Percentiles rank a stretch among this genome's conserved stretches.
Conservation (phyloP, 1,140 invertebrate genomes). For the Saxidomus purpurata region DNA sequence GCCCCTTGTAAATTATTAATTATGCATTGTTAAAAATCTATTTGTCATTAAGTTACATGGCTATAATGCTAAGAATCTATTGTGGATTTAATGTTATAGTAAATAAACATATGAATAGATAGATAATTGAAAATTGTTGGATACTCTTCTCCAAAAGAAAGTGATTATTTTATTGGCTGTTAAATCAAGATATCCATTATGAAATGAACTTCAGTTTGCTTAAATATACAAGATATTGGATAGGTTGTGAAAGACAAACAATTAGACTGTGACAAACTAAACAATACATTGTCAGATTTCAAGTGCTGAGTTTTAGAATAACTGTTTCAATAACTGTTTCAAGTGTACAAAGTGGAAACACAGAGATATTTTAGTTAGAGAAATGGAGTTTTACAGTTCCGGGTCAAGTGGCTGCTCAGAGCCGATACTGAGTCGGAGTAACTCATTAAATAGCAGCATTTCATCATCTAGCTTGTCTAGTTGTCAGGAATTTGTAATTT, state of each 20-base stretch:
- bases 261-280: constrained; percentile 8
- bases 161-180: no score
- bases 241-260: constrained; percentile 11
- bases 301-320: neutral
- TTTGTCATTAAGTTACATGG: neutral
- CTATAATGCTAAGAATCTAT: neutral
- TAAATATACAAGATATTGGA: neutral
- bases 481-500: constrained; percentile 42
- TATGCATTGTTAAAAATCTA: neutral
- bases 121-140: no score
- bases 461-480: constrained; percentile 11
- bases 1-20: constrained; percentile 17
- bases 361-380: neutral
- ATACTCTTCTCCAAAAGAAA: no score
- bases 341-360: neutral
- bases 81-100: neutral
- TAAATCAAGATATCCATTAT: no score
- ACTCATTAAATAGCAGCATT: constrained; percentile 30
- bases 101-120: no score
- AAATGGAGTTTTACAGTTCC: constrained; percentile 26
- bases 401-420: neutral
- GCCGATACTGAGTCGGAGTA: constrained; percentile 49
- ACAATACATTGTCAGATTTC: neutral
- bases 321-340: neutral
- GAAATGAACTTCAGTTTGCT: no score